phyloP scores from a whole-genome alignment of 2,797 vertebrate species.

The Carcharodon carcharias region DNA sequence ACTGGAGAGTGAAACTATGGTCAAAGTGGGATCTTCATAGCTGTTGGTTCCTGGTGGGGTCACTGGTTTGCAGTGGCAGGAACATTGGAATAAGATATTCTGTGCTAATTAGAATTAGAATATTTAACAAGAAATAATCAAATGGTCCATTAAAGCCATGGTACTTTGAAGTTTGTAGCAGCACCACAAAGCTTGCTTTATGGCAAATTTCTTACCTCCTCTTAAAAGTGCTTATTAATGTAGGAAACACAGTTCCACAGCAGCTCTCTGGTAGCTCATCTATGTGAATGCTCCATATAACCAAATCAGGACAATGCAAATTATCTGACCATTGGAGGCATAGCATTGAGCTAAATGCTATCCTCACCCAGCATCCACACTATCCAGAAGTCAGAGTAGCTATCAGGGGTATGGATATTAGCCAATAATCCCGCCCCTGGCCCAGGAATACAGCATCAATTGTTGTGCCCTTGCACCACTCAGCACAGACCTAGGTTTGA shows the following conservation, averaged over 20 bases:
- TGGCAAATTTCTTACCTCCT: background rate
- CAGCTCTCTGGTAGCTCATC: background rate
- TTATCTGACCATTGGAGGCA: background rate
- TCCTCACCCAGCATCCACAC: background rate
- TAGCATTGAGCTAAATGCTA: background rate
- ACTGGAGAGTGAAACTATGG: too few species aligned
- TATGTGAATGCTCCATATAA: background rate
- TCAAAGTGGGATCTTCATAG: too few species aligned
- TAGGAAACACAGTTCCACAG: background rate
- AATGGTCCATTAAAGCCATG: background rate
- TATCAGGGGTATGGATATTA: background rate
- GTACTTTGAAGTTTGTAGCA: background rate
- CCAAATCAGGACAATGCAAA: background rate
- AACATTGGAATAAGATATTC: background rate
- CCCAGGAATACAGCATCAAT: background rate
- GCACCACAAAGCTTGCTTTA: background rate
- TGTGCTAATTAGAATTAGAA: background rate
- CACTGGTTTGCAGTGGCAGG: background rate
- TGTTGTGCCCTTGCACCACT: background rate
- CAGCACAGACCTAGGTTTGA: background rate
- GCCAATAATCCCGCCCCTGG: background rate
- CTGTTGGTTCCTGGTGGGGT: background rate
- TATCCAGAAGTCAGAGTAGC: background rate
- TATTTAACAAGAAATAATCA: background rate
- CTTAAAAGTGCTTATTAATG: background rate